phyloP scores from a whole-genome alignment of 2,797 vertebrate species.

The Rallus crepitans region DNA sequence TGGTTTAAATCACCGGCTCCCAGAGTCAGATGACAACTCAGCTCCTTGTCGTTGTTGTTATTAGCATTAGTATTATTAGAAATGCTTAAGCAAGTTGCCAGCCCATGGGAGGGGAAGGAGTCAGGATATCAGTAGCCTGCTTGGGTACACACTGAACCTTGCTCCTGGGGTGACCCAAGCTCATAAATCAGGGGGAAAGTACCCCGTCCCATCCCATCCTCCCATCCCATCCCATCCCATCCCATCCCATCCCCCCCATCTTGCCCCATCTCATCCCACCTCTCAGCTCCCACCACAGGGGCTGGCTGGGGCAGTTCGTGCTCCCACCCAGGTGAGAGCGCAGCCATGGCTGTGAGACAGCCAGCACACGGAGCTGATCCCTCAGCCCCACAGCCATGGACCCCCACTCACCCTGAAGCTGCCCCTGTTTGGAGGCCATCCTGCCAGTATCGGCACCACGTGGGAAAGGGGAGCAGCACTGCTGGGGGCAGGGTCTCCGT shows the following conservation, averaged over 20 bases:
- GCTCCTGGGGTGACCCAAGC: neutral
- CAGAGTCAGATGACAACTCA: conserved; percentile 41
- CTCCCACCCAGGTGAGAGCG: neutral
- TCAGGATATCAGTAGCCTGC: neutral
- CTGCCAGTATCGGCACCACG: neutral
- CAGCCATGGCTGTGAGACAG: neutral
- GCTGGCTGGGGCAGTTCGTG: neutral
- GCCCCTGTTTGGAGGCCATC: neutral
- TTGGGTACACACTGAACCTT: neutral
- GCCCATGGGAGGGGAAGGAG: conserved; percentile 46
- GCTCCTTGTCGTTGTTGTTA: neutral
- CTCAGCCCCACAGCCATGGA: neutral
- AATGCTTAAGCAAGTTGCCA: conserved; percentile 32
- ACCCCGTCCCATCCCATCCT: neutral
- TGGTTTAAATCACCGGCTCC: neutral
- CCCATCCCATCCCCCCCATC: too few species aligned
- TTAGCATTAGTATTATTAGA: conserved; percentile 34
- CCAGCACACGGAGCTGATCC: neutral
- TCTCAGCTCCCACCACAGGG: neutral
- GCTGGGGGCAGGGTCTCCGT: accelerated
- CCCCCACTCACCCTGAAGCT: neutral
- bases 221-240: neutral
- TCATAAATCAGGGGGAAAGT: neutral
- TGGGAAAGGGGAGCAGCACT: neutral
- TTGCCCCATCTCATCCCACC: neutral